Conservation (phyloP, 1,140 invertebrate genomes). For the Pseudomyrmex sp. region DNA sequence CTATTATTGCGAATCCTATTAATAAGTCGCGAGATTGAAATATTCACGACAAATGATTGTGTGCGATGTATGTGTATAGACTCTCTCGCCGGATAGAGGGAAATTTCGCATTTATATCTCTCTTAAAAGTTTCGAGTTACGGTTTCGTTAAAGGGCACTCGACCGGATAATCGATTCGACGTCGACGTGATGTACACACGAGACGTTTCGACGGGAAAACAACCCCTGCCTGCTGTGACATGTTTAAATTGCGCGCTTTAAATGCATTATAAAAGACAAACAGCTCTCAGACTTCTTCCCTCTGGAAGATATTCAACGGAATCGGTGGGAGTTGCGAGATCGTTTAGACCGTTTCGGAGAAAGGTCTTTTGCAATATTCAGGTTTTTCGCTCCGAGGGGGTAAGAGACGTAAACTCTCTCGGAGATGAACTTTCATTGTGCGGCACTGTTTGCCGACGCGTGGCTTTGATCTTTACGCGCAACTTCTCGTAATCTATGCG, state of each 20-base stretch:
- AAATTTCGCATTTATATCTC: neutral
- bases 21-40: slow-evolving; percentile 4
- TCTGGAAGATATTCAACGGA: neutral
- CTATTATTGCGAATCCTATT: neutral
- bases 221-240: neutral
- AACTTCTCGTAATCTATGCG: neutral
- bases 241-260: slow-evolving; percentile 1
- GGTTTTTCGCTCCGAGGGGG: too few species aligned
- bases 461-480: too few species aligned
- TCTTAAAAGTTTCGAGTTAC: slow-evolving; percentile 4
- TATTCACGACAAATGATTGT: too few species aligned
- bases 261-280: too few species aligned
- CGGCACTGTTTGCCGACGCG: too few species aligned
- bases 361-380: too few species aligned
- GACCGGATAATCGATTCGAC: neutral
- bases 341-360: too few species aligned
- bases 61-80: neutral
- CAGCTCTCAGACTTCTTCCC: neutral
- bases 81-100: neutral
- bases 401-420: neutral
- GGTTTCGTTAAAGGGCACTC: neutral
- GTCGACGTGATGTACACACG: neutral
- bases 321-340: too few species aligned
- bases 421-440: neutral
- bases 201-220: neutral